Evolutionary conservation across 2,113 vertebrate genomes (phyloP).

Genomic region (Pyxicephalus adspersus): DNA sequence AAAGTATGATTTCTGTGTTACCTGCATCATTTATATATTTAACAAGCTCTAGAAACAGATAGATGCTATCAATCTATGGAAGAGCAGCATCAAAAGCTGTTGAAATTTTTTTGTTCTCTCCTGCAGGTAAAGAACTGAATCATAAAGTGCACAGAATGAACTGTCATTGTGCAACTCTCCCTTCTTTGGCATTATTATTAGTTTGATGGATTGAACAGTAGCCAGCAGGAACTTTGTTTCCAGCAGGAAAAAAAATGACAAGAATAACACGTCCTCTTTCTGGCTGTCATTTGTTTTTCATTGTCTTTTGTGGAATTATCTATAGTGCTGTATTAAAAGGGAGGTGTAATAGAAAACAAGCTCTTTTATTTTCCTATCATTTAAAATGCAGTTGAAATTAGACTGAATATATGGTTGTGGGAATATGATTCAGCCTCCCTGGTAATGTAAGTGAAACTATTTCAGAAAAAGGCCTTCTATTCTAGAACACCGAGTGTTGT

Average conservation of each 20-base stretch:
- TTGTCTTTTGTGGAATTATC: constrained; percentile 12
- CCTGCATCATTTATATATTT: background rate
- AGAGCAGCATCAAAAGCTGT: background rate
- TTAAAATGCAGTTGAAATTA: constrained; percentile 8
- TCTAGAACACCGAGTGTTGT: constrained; percentile 44
- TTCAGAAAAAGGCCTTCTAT: background rate
- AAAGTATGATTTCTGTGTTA: background rate
- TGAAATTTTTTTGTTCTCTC: constrained; percentile 18
- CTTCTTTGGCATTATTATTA: constrained; percentile 47
- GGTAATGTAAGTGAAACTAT: constrained; percentile 1
- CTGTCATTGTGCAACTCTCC: constrained; percentile 31
- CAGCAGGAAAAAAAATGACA: constrained; percentile 2
- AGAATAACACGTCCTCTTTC: background rate
- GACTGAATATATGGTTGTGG: constrained; percentile 14
- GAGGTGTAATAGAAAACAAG: constrained; percentile 12
- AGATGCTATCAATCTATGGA: constrained; percentile 17
- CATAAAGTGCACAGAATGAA: constrained; percentile 28
- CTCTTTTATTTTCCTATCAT: constrained; percentile 3
- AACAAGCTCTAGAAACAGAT: background rate
- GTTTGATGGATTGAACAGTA: constrained; percentile 22
- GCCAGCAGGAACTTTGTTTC: background rate
- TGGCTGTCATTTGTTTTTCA: constrained; percentile 21
- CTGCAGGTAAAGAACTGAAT: constrained; percentile 29
- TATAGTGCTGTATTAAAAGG: constrained; percentile 17
- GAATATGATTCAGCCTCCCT: constrained; percentile 29